Base-by-base conservation (phyloP, 2,113 vertebrate species). In the Cyanistes caeruleus region DNA sequence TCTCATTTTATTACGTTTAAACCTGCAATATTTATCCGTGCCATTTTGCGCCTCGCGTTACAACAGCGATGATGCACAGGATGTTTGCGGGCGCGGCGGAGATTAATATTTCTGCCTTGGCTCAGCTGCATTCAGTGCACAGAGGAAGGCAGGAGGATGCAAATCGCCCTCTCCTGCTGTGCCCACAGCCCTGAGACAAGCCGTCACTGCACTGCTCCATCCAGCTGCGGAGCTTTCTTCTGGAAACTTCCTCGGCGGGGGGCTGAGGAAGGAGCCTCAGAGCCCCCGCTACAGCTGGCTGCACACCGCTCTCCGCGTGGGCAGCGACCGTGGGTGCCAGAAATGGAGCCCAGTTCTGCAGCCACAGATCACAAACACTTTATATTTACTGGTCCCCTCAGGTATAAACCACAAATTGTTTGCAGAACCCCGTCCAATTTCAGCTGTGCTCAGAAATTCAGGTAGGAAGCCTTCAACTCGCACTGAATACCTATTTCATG, bases 61-160 rank as follows among this genome's bases (percentile, higher is more conserved):
- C 56, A 13, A 2, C 9, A 10, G 3, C 6, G 23, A 28, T 13
- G 22, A 14, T 5, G 49, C 4, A 6, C 30, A 7, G 52, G 72
- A 19, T 12, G 17, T 2, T 13, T 12, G 55, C 25, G 7, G 65
- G 49, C 33, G 5, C 31, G 10, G 39, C 0, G 0, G 1, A 44
- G 59, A 24, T 77, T 59, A 44, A 8, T 31, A 52, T 63, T 70
- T 55, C 33, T 1, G 7, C 16, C 56, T 52, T 13, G 41, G 17
- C 60, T 78, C 43, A 7, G 48, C 69, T 37, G 48, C 46, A 15
- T 64, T 78, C 86, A 22, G 10, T 1, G 49, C 25, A n/a, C 43
- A 46, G 51, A 6, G 33, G 55, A 78, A 64, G 39, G 23, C 39
- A 21, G 76, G 16, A 49, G 58, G 78, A 91, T 62, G 74, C n/a